Percentiles rank a stretch among this genome's conserved stretches.
Evolutionary conservation across 23 tunicate genomes (phyloP).

Genomic region (Clavelina lepadiformis): DNA sequence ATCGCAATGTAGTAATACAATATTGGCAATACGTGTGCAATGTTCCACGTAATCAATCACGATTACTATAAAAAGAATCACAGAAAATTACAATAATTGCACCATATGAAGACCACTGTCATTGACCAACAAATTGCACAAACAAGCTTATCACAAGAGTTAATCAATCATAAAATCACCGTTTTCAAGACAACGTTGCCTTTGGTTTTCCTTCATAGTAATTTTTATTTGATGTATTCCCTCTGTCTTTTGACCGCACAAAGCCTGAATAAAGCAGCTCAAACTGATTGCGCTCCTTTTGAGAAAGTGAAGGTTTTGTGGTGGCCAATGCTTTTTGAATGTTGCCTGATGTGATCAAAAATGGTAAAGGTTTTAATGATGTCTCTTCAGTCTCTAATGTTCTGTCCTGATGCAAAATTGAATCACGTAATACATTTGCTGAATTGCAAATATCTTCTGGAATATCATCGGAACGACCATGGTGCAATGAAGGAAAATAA

Average conservation of each 20-base stretch:
- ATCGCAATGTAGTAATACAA: no score
- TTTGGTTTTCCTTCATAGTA: slow-evolving; percentile 33
- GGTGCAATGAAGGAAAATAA: slow-evolving; percentile 36
- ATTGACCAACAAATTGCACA: no score
- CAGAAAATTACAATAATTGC: no score
- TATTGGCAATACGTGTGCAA: no score
- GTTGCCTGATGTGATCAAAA: neutral
- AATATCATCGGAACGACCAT: slow-evolving; percentile 17
- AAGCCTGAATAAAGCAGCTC: slow-evolving; percentile 36
- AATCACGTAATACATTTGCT: slow-evolving; percentile 2
- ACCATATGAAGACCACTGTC: no score
- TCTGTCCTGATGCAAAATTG: neutral
- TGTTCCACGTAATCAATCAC: no score
- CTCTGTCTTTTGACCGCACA: slow-evolving; percentile 30
- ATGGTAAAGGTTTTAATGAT: neutral
- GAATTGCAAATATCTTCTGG: slow-evolving; percentile 8
- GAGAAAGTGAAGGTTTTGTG: slow-evolving; percentile 40
- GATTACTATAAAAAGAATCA: no score
- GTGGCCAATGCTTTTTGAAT: slow-evolving; percentile 12
- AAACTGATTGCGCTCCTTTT: slow-evolving; percentile 10
- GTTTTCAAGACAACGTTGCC: slow-evolving; percentile 45
- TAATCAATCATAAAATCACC: neutral
- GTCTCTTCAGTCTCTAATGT: neutral
- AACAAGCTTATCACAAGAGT: no score
- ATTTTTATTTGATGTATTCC: slow-evolving; percentile 1